Conservation (phyloP, 2,797 vertebrate genomes). For the Podarcis lilfordi region DNA sequence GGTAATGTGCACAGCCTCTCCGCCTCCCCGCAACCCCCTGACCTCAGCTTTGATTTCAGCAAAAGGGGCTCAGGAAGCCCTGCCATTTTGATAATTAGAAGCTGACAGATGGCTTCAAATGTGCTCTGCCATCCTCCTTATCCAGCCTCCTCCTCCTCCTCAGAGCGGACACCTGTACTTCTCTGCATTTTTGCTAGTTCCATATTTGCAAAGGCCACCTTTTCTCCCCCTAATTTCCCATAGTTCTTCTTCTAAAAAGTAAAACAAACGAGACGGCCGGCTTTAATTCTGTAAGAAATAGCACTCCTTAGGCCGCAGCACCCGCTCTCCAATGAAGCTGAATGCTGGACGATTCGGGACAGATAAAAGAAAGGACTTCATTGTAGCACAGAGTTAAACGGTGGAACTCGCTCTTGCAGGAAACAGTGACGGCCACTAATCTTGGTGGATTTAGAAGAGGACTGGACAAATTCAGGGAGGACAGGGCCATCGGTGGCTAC, state of each 20-base stretch:
- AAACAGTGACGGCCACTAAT: too few relatives aligned
- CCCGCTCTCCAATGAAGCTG: neutral
- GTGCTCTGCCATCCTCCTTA: neutral
- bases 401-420: too few relatives aligned
- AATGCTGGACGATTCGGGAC: too few relatives aligned
- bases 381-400: too few relatives aligned
- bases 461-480: too few relatives aligned
- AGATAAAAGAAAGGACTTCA: too few relatives aligned
- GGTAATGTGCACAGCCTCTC: too few relatives aligned
- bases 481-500: too few relatives aligned
- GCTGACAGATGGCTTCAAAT: neutral
- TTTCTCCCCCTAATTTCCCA: neutral
- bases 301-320: too few relatives aligned
- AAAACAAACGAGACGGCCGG: neutral
- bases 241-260: neutral
- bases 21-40: neutral
- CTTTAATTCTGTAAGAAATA: neutral
- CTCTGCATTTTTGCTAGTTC: neutral
- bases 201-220: neutral
- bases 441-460: too few relatives aligned
- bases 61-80: neutral
- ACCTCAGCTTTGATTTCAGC: neutral
- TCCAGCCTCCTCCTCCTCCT: too few relatives aligned
- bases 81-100: slow-evolving; percentile 14
- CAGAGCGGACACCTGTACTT: neutral